phyloP scores from a whole-genome alignment of 2,113 vertebrate genomes.

The Falco punctatus region DNA sequence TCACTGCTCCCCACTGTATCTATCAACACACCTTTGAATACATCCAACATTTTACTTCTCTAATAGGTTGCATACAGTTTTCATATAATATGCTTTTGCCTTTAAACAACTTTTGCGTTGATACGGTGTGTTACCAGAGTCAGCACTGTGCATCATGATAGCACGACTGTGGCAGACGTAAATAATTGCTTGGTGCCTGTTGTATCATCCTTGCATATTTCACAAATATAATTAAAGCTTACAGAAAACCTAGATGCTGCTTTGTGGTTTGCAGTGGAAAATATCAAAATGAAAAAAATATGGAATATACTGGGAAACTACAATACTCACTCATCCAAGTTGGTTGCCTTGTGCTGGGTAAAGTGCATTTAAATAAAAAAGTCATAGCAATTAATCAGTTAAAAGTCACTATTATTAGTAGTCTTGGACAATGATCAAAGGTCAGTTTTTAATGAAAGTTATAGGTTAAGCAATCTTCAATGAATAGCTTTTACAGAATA shows the following conservation, averaged over 20 bases:
- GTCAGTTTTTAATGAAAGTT: neutral
- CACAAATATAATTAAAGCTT: slow-evolving; percentile 49
- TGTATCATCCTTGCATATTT: slow-evolving; percentile 22
- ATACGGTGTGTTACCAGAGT: neutral
- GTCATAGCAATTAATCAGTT: neutral
- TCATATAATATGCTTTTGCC: neutral
- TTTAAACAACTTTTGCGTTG: slow-evolving; percentile 46
- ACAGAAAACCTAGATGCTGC: neutral
- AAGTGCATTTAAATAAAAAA: neutral
- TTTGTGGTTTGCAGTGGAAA: neutral
- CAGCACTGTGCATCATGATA: neutral
- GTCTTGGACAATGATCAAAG: neutral
- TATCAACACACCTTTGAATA: slow-evolving; percentile 25
- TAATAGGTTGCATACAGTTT: slow-evolving; percentile 21
- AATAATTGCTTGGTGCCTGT: neutral
- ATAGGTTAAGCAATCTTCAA: neutral
- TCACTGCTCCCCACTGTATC: slow-evolving; percentile 76
- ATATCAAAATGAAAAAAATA: neutral
- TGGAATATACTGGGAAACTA: neutral
- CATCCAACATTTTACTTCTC: slow-evolving; percentile 53
- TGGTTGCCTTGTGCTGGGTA: neutral
- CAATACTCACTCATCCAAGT: neutral
- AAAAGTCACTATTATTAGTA: neutral
- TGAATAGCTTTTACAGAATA: slow-evolving; percentile 42
- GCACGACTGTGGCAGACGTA: neutral